Conservation (phyloP, 2,888 invertebrate species). For the Xestoiulus laeticollis region DNA sequence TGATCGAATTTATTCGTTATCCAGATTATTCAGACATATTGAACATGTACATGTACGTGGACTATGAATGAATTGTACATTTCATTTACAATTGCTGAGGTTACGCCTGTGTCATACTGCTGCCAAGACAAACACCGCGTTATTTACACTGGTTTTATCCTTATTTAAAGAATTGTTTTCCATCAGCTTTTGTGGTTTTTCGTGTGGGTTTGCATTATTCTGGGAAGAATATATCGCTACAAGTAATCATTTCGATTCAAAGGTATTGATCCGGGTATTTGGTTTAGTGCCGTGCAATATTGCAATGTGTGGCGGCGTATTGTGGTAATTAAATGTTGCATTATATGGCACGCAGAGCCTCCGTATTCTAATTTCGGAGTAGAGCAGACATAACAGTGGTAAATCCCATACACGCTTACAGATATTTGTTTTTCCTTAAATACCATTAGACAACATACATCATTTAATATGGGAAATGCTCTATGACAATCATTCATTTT, state of each 20-base stretch:
- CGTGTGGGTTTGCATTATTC: neutral
- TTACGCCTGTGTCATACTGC: neutral
- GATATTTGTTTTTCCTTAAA: no score
- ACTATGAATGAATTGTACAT: neutral
- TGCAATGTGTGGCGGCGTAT: no score
- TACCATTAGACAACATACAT: no score
- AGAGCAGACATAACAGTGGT: no score
- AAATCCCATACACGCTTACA: no score
- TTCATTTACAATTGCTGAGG: neutral
- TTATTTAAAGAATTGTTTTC: neutral
- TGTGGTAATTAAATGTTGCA: no score
- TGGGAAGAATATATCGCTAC: neutral
- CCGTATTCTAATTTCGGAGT: no score
- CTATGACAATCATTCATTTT: no score
- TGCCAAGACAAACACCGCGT: neutral
- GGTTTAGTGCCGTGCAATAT: neutral
- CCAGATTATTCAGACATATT: neutral
- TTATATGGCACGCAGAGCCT: no score
- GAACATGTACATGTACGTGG: neutral
- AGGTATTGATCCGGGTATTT: neutral
- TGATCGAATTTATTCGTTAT: slow-evolving; percentile 8
- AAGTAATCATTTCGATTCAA: neutral
- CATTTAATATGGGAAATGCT: no score
- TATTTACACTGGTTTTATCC: neutral
- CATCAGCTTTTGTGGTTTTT: neutral